These are phyloP conservation scores for Dorcus parallelipipedus DNA, from an alignment of 2,888 invertebrate species.

Conservation along the genomic window DNA sequence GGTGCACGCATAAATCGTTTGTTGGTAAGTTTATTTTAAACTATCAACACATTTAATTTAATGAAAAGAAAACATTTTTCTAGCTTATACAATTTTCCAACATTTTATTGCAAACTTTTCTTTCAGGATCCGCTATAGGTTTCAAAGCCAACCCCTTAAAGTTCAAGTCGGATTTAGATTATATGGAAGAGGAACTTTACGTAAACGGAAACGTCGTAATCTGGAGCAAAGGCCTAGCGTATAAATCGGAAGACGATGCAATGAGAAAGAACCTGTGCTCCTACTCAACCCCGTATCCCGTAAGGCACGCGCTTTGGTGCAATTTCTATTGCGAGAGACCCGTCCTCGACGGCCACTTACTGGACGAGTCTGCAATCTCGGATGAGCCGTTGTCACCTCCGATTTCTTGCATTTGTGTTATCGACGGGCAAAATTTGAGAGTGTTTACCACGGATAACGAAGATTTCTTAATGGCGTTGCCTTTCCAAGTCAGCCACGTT, in stretches of 20 bases:
- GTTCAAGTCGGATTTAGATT: conserved; percentile 46
- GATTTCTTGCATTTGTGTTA: conserved; percentile 66
- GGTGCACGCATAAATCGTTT: conserved; percentile 15
- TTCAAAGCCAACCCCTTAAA: conserved; percentile 42
- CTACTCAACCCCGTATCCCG: conserved; percentile 78
- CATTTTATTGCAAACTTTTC: too few species aligned
- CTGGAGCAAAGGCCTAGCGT: conserved; percentile 67
- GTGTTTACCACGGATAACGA: conserved; percentile 78
- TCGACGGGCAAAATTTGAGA: conserved; percentile 72
- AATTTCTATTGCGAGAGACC: conserved; percentile 59
- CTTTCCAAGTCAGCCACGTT: conserved; percentile 74
- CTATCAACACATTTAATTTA: too few species aligned
- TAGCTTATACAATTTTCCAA: too few species aligned
- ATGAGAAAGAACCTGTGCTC: conserved; percentile 61
- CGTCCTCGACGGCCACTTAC: conserved; percentile 47
- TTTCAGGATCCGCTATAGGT: neutral
- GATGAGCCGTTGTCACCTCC: conserved; percentile 45
- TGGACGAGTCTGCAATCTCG: conserved; percentile 9
- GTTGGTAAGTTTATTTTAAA: neutral
- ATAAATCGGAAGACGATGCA: conserved; percentile 53
- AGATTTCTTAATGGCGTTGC: conserved; percentile 77
- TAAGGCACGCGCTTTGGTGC: conserved; percentile 78
- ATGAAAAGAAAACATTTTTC: too few species aligned
- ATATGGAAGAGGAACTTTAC: conserved; percentile 84
- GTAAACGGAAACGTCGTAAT: conserved; percentile 80